Percentiles rank a stretch among this genome's conserved stretches.
Conservation (phyloP, 2,113 vertebrate species). For the Redunca redunca region DNA sequence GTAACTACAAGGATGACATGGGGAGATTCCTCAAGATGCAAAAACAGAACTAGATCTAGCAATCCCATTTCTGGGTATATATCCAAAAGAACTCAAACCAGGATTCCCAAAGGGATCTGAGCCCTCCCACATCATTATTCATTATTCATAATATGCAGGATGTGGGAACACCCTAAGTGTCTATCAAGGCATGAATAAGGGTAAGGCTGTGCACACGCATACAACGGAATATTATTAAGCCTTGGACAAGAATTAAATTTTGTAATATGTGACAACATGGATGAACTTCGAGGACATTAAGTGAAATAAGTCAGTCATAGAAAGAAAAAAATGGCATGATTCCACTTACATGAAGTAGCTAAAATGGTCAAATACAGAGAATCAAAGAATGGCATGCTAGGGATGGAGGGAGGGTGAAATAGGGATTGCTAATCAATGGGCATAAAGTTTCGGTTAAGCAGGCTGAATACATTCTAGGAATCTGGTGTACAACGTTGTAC, state of each 20-base stretch:
- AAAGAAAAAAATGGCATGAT: neutral
- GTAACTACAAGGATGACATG: neutral
- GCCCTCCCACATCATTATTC: neutral
- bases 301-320: neutral
- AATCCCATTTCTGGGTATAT: neutral
- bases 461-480: neutral
- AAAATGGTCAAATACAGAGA: neutral
- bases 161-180: too few relatives aligned
- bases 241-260: neutral
- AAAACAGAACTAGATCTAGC: neutral
- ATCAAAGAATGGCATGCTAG: neutral
- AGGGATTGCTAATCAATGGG: neutral
- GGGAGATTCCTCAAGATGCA: neutral
- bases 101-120: neutral
- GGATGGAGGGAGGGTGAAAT: neutral
- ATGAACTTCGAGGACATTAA: neutral
- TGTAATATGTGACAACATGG: neutral
- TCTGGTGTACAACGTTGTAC: too few relatives aligned
- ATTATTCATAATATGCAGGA: neutral
- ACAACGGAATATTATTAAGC: neutral
- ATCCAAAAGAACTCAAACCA: neutral
- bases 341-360: neutral
- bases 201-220: neutral
- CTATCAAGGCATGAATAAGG: neutral
- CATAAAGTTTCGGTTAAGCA: neutral